These are phyloP conservation scores for Perodicticus potto DNA, from an alignment of 2,797 vertebrate genomes.

Conservation along the genomic window DNA sequence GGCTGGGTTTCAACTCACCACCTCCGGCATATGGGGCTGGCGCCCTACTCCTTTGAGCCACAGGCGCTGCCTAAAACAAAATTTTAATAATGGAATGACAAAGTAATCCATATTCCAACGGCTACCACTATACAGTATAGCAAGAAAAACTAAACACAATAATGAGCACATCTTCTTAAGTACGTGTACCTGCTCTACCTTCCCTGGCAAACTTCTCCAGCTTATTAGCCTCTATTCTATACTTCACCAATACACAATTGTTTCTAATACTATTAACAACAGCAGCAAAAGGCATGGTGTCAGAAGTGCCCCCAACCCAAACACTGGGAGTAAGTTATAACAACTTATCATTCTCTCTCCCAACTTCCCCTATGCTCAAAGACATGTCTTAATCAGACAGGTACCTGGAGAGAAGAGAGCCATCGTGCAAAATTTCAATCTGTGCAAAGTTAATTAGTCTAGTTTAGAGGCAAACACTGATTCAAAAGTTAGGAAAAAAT, in stretches of 20 bases:
- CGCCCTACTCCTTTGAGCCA: too few relatives aligned
- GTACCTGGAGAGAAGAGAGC: not conserved
- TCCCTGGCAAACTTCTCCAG: not conserved
- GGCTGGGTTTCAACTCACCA: too few relatives aligned
- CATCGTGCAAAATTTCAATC: not conserved
- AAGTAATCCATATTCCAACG: not conserved
- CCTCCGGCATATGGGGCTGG: too few relatives aligned
- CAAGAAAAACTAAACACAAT: not conserved
- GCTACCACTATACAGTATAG: not conserved
- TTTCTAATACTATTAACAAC: not conserved
- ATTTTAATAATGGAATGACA: not conserved
- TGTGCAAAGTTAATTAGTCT: not conserved
- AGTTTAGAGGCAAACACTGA: not conserved
- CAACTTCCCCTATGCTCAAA: not conserved
- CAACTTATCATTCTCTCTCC: not conserved
- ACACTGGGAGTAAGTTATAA: not conserved
- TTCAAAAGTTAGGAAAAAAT: constrained; percentile 49
- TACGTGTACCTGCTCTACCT: not conserved
- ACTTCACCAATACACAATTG: not conserved
- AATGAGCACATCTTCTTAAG: not conserved
- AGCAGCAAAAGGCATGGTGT: not conserved
- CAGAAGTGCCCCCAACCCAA: not conserved
- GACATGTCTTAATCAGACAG: not conserved
- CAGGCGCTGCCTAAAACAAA: not conserved
- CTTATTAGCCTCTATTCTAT: not conserved